Base-by-base conservation (phyloP, 2,113 vertebrate species). In the Ictalurus furcatus region DNA sequence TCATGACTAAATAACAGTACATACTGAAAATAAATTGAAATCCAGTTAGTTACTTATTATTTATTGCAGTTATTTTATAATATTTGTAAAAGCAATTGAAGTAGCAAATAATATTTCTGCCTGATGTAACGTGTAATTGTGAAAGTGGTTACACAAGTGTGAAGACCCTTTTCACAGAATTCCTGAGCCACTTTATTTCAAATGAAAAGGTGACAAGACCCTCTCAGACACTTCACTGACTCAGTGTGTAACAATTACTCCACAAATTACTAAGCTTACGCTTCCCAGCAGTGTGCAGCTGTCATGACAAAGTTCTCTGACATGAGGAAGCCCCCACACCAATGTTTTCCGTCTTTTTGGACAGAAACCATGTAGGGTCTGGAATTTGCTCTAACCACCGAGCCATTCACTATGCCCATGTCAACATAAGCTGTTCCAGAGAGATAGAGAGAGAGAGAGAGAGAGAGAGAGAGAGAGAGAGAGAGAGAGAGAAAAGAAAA, bases 331-430 rank as follows among this genome's bases (percentile, higher is more conserved):
- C 92, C 92, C 2, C 92, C 92, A 17, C 92, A 92, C 1, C 1
- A 8, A 52, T 92, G 90, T 14, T 0, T 0, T 7, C 56, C n/a
- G 0, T 44, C 4, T 19, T 3, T 14, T 28, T 92, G 91, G 23
- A 92, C 30, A 16, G 92, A 93, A 85, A 90, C 92, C 91, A 92
- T 93, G 91, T 93, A 92, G 69, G 91, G 90, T 84, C 88, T 91
- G 71, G 91, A 91, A 61, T 91, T 74, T 9, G 74, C 69, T 63
- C 11, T 84, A 19, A 76, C 89, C 40, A 90, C 89, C 23, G 44
- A 69, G 63, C 91, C 90, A 23, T 91, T 91, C 52, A 92, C 83
- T 28, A 91, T 88, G 37, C 85, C 59, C 59, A 84, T 37, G 23
- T 83, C 48, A 4, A 83, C 59, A 54, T 69, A 90, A 40, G 78